phyloP scores from a whole-genome alignment of 53 echinoderm and acorn worm genomes.

The Patiria pectinifera region DNA sequence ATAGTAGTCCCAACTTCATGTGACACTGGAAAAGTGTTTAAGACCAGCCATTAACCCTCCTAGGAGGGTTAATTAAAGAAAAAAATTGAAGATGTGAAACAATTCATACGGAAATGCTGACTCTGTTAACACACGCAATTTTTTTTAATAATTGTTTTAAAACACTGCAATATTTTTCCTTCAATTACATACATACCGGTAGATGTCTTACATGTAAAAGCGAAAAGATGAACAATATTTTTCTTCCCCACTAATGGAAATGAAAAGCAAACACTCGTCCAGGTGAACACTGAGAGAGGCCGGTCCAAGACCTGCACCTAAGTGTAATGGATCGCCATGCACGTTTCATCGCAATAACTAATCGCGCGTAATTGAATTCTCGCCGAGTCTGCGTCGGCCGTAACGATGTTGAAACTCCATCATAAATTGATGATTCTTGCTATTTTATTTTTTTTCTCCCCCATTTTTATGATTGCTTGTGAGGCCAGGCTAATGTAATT shows the following conservation, averaged over 20 bases:
- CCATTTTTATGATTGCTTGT: not conserved
- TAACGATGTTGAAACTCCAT: not conserved
- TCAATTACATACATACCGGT: no score
- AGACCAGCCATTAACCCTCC: no score
- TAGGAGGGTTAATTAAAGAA: no score
- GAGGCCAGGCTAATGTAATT: conserved; percentile 15
- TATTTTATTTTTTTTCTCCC: not conserved
- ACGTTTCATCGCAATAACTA: conserved; percentile 4
- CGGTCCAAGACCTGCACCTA: not conserved
- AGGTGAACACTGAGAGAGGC: not conserved
- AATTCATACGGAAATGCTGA: no score
- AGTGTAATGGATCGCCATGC: not conserved
- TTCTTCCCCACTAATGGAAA: not conserved
- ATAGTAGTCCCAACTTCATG: no score
- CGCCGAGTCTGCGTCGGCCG: not conserved
- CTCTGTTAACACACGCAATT: no score
- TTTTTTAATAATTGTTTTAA: no score
- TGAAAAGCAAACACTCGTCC: not conserved
- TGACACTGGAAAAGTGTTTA: no score
- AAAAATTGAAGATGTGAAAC: no score
- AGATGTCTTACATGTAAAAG: not conserved
- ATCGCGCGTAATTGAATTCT: conserved; percentile 1
- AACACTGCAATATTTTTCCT: no score
- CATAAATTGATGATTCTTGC: conserved; percentile 6
- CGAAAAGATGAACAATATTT: not conserved